Evolutionary conservation across 1,140 invertebrate species (phyloP).

Genomic region (Steinernema feltiae): DNA sequence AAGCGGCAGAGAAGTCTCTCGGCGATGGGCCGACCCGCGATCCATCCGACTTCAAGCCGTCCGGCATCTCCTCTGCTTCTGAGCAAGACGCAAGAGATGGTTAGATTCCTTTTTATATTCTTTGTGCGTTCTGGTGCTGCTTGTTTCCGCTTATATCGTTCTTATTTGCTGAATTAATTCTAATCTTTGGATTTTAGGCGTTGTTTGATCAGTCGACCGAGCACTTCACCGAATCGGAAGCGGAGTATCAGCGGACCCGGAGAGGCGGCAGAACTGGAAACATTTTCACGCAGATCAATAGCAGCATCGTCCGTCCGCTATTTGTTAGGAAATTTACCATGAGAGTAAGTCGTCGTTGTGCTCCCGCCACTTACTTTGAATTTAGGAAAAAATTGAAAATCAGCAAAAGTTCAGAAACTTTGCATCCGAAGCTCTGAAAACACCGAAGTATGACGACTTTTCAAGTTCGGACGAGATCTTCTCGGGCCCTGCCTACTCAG

Average conservation of each 20-base stretch:
- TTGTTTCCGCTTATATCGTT: neutral
- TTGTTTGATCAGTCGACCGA: slow-evolving; percentile 11
- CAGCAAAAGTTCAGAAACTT: neutral
- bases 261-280: slow-evolving; percentile 23
- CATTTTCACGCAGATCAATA: slow-evolving; percentile 38
- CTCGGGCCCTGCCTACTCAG: neutral
- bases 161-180: no score
- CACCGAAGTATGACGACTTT: neutral
- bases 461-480: neutral
- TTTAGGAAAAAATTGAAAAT: neutral
- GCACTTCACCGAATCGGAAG: slow-evolving; percentile 31
- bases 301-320: slow-evolving; percentile 36
- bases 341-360: neutral
- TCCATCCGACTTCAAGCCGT: slow-evolving; percentile 3
- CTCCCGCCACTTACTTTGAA: neutral
- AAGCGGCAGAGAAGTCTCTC: slow-evolving; percentile 8
- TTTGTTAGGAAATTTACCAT: slow-evolving; percentile 43
- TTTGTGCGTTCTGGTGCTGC: neutral
- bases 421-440: neutral
- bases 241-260: neutral
- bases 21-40: neutral
- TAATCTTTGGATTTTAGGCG: slow-evolving; percentile 31
- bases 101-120: neutral
- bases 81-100: slow-evolving; percentile 48
- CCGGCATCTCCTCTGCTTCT: slow-evolving; percentile 37